A percentile compares a stretch with the other conserved stretches of the same genome.
Conservation (phyloP, 2,113 vertebrate genomes). For the Sylvietta virens region DNA sequence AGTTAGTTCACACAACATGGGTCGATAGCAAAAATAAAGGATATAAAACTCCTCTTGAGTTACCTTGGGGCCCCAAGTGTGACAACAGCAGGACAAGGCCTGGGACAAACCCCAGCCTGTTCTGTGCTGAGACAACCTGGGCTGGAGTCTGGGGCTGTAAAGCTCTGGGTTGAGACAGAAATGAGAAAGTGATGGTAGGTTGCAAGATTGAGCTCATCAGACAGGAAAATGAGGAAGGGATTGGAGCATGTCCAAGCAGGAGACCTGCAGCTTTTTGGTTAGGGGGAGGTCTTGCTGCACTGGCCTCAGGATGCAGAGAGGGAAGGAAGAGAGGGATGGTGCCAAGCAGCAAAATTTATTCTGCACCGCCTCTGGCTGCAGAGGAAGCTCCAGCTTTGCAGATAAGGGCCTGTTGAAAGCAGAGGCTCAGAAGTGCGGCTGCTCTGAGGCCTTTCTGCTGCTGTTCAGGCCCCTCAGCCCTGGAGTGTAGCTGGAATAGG, state of each 20-base stretch:
- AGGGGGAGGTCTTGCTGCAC: neutral
- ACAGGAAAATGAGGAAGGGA: neutral
- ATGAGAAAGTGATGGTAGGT: neutral
- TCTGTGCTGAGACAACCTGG: neutral
- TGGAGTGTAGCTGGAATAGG: rapidly evolving
- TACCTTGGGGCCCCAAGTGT: neutral
- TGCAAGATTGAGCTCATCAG: neutral
- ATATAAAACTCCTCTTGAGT: neutral
- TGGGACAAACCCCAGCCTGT: neutral
- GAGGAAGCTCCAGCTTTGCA: neutral
- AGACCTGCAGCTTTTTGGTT: neutral
- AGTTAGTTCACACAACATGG: rapidly evolving
- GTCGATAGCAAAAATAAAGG: neutral
- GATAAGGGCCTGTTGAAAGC: neutral
- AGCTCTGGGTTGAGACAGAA: neutral
- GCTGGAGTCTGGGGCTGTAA: too few relatives aligned
- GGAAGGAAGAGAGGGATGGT: neutral
- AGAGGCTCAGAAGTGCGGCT: rapidly evolving
- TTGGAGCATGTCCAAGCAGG: neutral
- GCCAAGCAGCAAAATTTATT: neutral
- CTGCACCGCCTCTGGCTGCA: rapidly evolving
- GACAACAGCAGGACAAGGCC: too few relatives aligned
- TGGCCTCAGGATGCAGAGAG: neutral
- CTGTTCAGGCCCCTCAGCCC: neutral
- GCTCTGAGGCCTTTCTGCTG: neutral